These are phyloP conservation scores for Paragorgia papillata DNA, from an alignment of 92 coral and sea anemone species.

Conservation along the genomic window DNA sequence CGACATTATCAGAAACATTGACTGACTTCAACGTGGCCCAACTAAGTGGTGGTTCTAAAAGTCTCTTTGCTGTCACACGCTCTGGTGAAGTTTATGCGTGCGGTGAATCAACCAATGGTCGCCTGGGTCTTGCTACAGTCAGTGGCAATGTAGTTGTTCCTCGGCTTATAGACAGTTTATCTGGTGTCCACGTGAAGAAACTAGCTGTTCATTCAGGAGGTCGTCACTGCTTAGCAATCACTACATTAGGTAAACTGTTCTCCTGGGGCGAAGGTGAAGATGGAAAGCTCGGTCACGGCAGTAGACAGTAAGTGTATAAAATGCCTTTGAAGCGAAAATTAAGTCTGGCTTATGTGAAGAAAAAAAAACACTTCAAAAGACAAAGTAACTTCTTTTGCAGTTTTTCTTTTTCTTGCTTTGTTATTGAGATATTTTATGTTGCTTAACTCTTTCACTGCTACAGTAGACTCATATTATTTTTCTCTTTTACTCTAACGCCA, in stretches of 20 bases:
- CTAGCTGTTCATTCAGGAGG: conserved; percentile 97
- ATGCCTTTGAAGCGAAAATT: no score
- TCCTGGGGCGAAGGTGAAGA: conserved; percentile 99
- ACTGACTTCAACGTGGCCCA: conserved; percentile 82
- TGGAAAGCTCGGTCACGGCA: conserved; percentile 99
- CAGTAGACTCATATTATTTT: no score
- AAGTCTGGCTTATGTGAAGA: no score
- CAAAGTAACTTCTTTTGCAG: no score
- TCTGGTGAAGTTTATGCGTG: conserved; percentile 93
- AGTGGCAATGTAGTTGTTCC: conserved; percentile 84
- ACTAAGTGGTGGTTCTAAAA: conserved; percentile 89
- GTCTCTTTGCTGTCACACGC: conserved; percentile 83
- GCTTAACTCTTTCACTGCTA: no score
- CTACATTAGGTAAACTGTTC: conserved; percentile 87
- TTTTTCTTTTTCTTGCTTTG: no score
- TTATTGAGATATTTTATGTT: no score
- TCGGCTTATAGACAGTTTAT: conserved; percentile 77
- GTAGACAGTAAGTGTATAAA: conserved; percentile 76
- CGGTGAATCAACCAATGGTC: conserved; percentile 97
- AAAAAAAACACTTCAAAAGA: no score
- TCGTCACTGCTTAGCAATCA: conserved; percentile 92
- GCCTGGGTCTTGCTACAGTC: conserved; percentile 84
- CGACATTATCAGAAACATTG: conserved; percentile 70
- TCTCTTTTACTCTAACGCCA: no score
- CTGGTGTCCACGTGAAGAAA: conserved; percentile 78